Percentiles rank a stretch among this genome's conserved stretches.
phyloP scores from a whole-genome alignment of 2,797 vertebrate species.

The Apogon talboti region DNA sequence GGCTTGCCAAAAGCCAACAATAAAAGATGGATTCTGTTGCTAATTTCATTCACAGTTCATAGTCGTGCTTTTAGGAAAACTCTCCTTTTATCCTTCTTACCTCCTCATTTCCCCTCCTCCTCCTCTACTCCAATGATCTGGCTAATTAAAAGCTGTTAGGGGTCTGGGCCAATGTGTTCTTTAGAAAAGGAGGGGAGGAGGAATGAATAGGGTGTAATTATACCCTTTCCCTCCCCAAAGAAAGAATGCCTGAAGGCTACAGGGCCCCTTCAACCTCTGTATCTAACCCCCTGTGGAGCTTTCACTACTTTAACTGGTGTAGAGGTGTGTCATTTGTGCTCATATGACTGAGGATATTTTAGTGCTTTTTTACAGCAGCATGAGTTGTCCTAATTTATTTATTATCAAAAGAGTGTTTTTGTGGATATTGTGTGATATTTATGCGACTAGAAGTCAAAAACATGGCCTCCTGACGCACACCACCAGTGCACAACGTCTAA shows the following conservation, averaged over 20 bases:
- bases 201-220: slow-evolving; percentile 83
- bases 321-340: slow-evolving; percentile 35
- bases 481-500: not conserved
- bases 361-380: slow-evolving; percentile 5
- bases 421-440: slow-evolving; percentile 3
- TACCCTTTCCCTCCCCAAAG: slow-evolving; percentile 73
- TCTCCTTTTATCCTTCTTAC: slow-evolving; percentile 57
- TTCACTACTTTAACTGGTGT: slow-evolving; percentile 54
- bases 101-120: slow-evolving; percentile 36
- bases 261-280: slow-evolving; percentile 64
- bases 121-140: slow-evolving; percentile 43
- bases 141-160: slow-evolving; percentile 84
- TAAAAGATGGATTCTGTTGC: slow-evolving; percentile 69
- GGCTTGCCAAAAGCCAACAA: slow-evolving; percentile 63
- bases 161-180: slow-evolving; percentile 78
- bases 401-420: slow-evolving; percentile 1
- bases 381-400: slow-evolving; percentile 17
- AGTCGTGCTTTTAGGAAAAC: slow-evolving; percentile 55
- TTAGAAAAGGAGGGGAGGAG: slow-evolving; percentile 62
- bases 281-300: slow-evolving; percentile 55
- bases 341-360: slow-evolving; percentile 32
- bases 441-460: not conserved
- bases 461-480: too few relatives aligned
- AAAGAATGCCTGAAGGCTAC: slow-evolving; percentile 69
- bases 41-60: slow-evolving; percentile 69